Base-by-base conservation (phyloP, 2,113 vertebrate species). In the Lathamus discolor region DNA sequence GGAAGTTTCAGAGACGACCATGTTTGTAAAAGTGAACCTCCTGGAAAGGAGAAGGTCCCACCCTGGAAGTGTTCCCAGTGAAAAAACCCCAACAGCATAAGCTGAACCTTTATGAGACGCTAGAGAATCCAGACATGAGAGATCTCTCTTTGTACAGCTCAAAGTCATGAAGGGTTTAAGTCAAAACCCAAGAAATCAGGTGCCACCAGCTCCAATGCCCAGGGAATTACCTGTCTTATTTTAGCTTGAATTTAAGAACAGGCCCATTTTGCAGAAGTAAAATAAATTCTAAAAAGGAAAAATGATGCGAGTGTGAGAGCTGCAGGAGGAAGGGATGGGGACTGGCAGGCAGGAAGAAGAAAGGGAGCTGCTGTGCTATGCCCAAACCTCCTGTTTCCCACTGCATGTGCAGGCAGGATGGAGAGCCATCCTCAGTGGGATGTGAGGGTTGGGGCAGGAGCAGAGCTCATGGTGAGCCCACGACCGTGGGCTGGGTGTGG, bases 401-500 rank as follows among this genome's bases (percentile, higher is more conserved):
- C 41, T 51, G 51, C 29, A 7, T 2, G 1, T 31, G 64, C 23
- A 11, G 85, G 48, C 7, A 14, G 78, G 59, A n/a, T 16, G 25
- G 46, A 43, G 49, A 19, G 24, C 5, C 49, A 1, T 62, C 43
- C 29, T 8, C 1, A 3, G 63, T 25, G 39, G 44, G 92, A 0
- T 18, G 61, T 43, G 43, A 69, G 86, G 37, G 28, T 8, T 4
- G 7, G 74, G 57, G 14, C 43, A 18, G 64, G 41, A 70, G 29
- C 74, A 24, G 72, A 77, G 51, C 25, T 74, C 5, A 0, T 0
- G 6, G 51, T 33, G 35, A 43, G 8, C 25, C 5, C 1, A 1
- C 4, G 49, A 68, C 59, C 3, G 1, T 25, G 44, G 43, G 46
- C 13, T 9, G 27, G 49, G 17, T 24, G 9, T 1, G 7, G 63